Base-by-base conservation (phyloP, 2,888 invertebrate species). In the Andrena camellia region DNA sequence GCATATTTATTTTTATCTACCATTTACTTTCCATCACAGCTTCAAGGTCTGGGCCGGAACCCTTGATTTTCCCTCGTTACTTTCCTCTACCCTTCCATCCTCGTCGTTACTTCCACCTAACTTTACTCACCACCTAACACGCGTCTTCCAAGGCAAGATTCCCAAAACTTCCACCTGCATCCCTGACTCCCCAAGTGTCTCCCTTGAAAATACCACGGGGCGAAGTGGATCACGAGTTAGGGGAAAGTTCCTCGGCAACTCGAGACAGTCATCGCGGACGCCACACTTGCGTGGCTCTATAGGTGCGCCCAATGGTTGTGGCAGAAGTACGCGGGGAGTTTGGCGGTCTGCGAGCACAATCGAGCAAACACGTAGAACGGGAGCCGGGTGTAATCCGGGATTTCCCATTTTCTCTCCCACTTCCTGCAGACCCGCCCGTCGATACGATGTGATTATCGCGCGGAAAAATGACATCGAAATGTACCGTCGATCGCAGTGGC, bases 151-250 rank as follows among this genome's bases (percentile, higher is more conserved):
- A 13, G 33, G 52, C 68, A 26, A 10, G 50, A 42, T 67, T 20
- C 23, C 23, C 5, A 13, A 33, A 17, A 23, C 8, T n/a, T 48
- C 74, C 2, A 17, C 4, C 54, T 17, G 35, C 13, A 8, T n/a
- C 20, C 23, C 68, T 2, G 17, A 3, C 52, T 20, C 29, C 10
- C 23, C 35, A 1, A 17, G 42, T 26, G 23, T 57, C 63, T 26
- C 20, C 48, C 20, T 48, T 4, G 66, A n/a, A 48, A 66, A 31
- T 50, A 10, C 52, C 33, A 10, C 52, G 5, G n/a, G 42, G 50
- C 17, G 57, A 69, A 77, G 50, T 50, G 77, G 69, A 77, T 76
- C 77, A 29, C 26, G 54, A 77, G 77, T 79, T 64, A 59, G 29
- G 57, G 31, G 77, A 48, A 79, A 79, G 77, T 79, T 77, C 50